Evolutionary conservation across 2,888 invertebrate genomes (phyloP).

Genomic region (Phaonia tiefii): DNA sequence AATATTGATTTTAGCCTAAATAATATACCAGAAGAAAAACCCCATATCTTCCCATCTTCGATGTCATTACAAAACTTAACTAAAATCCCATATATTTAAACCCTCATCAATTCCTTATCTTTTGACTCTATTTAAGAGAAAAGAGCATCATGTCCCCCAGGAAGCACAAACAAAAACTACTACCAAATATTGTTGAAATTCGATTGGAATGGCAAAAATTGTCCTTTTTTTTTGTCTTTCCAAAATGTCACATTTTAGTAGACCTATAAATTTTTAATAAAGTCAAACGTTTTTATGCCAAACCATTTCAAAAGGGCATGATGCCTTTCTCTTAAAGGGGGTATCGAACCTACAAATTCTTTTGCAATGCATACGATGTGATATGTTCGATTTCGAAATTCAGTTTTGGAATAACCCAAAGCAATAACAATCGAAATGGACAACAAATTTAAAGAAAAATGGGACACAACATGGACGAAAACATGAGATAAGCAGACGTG

Average conservation of each 20-base stretch:
- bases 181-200: too few species aligned
- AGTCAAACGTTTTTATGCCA: constrained; percentile 47
- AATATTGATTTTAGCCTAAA: constrained; percentile 2
- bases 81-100: constrained; percentile 38
- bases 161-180: neutral
- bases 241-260: constrained; percentile 60
- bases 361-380: neutral
- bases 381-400: constrained; percentile 32
- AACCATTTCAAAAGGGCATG: constrained; percentile 24
- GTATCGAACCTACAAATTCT: constrained; percentile 41
- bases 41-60: neutral
- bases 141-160: neutral
- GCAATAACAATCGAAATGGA: constrained; percentile 41
- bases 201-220: too few species aligned
- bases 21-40: neutral
- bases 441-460: constrained; percentile 41
- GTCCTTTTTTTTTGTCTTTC: too few species aligned
- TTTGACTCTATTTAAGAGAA: constrained; percentile 37
- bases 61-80: constrained; percentile 17
- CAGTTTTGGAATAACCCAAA: constrained; percentile 12
- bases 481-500: constrained; percentile 52
- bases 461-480: neutral
- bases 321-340: constrained; percentile 46
- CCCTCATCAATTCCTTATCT: constrained; percentile 57
- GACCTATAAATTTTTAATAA: constrained; percentile 61